Conservation (phyloP, 2,888 invertebrate species). For the Brassicogethes aeneus region DNA sequence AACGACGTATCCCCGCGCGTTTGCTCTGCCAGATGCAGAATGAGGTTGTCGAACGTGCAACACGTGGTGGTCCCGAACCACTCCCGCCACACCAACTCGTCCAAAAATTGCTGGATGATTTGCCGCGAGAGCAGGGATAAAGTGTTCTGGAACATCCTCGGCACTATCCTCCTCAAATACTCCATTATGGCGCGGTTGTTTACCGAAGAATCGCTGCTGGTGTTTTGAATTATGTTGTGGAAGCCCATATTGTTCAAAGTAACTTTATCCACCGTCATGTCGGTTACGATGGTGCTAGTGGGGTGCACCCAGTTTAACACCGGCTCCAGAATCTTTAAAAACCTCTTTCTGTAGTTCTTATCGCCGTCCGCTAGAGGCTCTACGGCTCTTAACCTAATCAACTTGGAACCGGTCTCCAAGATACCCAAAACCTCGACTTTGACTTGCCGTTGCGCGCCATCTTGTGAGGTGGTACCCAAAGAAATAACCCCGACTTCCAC, state of each 20-base stretch:
- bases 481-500: constrained; percentile 80
- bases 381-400: constrained; percentile 69
- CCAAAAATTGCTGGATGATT: constrained; percentile 84
- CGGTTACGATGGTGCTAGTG: constrained; percentile 68
- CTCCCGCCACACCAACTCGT: constrained; percentile 83
- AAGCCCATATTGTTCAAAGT: constrained; percentile 73
- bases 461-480: constrained; percentile 75
- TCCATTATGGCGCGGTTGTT: constrained; percentile 62
- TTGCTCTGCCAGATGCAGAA: constrained; percentile 70
- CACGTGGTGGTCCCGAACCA: constrained; percentile 70
- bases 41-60: constrained; percentile 73
- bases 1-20: constrained; percentile 58
- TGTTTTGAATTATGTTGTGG: constrained; percentile 58
- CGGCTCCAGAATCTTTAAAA: constrained; percentile 75
- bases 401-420: constrained; percentile 63
- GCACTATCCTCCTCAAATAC: constrained; percentile 74
- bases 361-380: constrained; percentile 74
- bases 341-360: constrained; percentile 66
- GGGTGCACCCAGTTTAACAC: constrained; percentile 71
- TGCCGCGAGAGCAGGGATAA: constrained; percentile 70
- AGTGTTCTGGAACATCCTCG: constrained; percentile 86
- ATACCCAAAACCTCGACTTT: constrained; percentile 84
- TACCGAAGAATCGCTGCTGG: constrained; percentile 40
- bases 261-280: constrained; percentile 74
- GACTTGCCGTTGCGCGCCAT: constrained; percentile 55